Conservation (phyloP, 2,113 vertebrate genomes). For the Notothenia coriiceps region DNA sequence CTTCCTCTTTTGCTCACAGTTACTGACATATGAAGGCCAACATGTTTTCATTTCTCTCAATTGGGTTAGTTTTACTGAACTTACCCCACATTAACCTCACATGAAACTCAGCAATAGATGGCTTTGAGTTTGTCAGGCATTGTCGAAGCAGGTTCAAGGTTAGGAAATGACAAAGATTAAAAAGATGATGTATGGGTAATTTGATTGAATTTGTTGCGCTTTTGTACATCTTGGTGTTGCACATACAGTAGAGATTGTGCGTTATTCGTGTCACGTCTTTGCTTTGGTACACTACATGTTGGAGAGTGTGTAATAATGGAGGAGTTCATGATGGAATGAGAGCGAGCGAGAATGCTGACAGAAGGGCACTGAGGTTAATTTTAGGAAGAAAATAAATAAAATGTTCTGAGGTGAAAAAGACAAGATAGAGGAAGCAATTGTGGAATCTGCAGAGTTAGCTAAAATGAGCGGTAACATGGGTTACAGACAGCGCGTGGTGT, state of each 20-base stretch:
- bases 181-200: slow-evolving; percentile 11
- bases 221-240: slow-evolving; percentile 9
- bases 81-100: not conserved
- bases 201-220: slow-evolving; percentile 8
- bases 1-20: slow-evolving; percentile 1
- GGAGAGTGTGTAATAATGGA: slow-evolving; percentile 11
- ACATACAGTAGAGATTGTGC: slow-evolving; percentile 1
- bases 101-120: not conserved
- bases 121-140: slow-evolving; percentile 4
- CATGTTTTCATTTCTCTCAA: not conserved
- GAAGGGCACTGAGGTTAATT: not conserved
- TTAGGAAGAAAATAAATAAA: too few species aligned
- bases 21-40: slow-evolving; percentile 39
- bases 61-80: slow-evolving; percentile 14
- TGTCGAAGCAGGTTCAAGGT: slow-evolving; percentile 33
- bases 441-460: not conserved
- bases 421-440: not conserved
- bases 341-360: not conserved
- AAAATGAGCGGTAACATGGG: not conserved
- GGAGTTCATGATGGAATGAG: slow-evolving; percentile 8
- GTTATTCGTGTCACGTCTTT: not conserved
- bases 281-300: not conserved
- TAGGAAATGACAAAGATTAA: slow-evolving; percentile 32
- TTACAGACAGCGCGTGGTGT: not conserved
- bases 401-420: not conserved